phyloP scores from a whole-genome alignment of 1,140 invertebrate species.

The Dendroctonus ponderosae region DNA sequence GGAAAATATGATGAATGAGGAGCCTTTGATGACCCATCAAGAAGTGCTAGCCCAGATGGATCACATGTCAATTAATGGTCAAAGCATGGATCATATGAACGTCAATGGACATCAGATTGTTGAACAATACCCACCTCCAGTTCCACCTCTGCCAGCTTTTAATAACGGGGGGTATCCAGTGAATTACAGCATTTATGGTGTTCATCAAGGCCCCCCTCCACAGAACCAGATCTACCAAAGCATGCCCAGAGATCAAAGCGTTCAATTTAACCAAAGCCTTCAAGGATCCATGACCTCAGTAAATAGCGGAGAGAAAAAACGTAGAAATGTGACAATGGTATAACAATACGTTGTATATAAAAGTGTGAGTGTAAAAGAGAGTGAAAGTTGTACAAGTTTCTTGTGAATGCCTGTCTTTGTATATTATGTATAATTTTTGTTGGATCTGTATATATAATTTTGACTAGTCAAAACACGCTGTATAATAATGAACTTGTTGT shows the following conservation, averaged over 20 bases:
- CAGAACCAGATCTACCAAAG: conserved; percentile 48
- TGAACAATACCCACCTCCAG: conserved; percentile 49
- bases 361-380: conserved; percentile 38
- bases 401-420: conserved; percentile 29
- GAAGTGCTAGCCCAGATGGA: conserved; percentile 44
- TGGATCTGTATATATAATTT: conserved; percentile 11
- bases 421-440: conserved; percentile 9
- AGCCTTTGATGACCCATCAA: conserved; percentile 41
- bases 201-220: conserved; percentile 46
- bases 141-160: conserved; percentile 49
- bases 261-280: conserved; percentile 55
- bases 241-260: conserved; percentile 49
- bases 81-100: conserved; percentile 43
- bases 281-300: conserved; percentile 58
- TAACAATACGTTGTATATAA: conserved; percentile 49
- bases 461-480: conserved; percentile 17
- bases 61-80: conserved; percentile 48
- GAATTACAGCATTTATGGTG: conserved; percentile 50
- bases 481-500: too few relatives aligned
- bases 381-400: conserved; percentile 41
- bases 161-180: conserved; percentile 46
- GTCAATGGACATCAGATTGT: conserved; percentile 41
- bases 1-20: conserved; percentile 45
- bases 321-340: conserved; percentile 60
- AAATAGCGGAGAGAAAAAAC: conserved; percentile 56